Conservation (phyloP, 2,888 invertebrate species). For the Junonia oenone region DNA sequence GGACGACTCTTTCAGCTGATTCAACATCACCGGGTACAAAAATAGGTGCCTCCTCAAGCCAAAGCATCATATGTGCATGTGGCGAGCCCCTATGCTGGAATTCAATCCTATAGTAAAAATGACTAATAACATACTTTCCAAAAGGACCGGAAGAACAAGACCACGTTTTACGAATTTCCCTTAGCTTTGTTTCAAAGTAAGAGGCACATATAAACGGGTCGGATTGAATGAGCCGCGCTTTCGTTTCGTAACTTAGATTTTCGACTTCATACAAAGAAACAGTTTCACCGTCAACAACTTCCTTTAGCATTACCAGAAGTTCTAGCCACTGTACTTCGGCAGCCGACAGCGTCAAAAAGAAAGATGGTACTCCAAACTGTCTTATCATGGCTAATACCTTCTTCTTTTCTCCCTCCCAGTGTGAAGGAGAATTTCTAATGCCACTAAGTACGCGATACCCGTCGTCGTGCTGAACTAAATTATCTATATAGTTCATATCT, state of each 20-base stretch:
- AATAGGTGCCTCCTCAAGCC: slow-evolving; percentile 35
- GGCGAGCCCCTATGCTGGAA: slow-evolving; percentile 38
- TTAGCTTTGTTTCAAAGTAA: slow-evolving; percentile 14
- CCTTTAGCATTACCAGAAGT: neutral
- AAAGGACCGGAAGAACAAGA: slow-evolving; percentile 27
- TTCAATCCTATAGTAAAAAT: slow-evolving; percentile 34
- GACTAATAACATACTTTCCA: slow-evolving; percentile 21
- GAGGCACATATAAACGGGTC: slow-evolving; percentile 22
- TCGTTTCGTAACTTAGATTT: slow-evolving; percentile 8
- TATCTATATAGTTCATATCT: slow-evolving; percentile 23
- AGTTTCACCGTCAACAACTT: neutral
- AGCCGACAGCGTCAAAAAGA: slow-evolving; percentile 6
- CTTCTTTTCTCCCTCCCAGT: neutral
- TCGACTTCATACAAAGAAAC: neutral
- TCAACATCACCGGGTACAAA: slow-evolving; percentile 25
- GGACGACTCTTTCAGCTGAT: slow-evolving; percentile 15
- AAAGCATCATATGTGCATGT: slow-evolving; percentile 36
- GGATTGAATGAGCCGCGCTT: slow-evolving; percentile 19
- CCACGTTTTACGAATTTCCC: slow-evolving; percentile 24
- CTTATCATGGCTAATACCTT: neutral
- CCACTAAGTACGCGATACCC: slow-evolving; percentile 24
- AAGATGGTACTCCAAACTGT: slow-evolving; percentile 19
- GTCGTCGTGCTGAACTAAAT: slow-evolving; percentile 4
- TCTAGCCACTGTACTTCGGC: slow-evolving; percentile 16
- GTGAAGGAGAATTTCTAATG: slow-evolving; percentile 29